These are phyloP conservation scores for Cynodonichthys magdalenae DNA, from an alignment of 2,797 vertebrate genomes.

Conservation along the genomic window DNA sequence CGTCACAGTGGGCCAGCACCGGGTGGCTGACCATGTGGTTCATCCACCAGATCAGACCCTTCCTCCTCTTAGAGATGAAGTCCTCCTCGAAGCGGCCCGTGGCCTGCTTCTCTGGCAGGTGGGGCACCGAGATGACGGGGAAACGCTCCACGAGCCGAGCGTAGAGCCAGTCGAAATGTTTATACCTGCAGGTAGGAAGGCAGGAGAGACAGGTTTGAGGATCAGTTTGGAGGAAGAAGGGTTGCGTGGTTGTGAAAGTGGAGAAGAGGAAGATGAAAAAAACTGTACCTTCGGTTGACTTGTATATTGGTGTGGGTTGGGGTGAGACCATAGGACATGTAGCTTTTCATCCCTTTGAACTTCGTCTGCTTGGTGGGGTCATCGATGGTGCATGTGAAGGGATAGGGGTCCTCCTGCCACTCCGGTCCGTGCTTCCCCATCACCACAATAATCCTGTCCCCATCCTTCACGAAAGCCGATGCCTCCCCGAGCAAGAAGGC, in stretches of 20 bases:
- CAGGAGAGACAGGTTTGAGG: neutral
- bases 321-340: constrained; percentile 95
- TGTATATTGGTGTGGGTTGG: constrained; percentile 89
- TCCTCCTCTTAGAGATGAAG: constrained; percentile 95
- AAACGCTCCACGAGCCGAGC: constrained; percentile 93
- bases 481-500: constrained; percentile 95
- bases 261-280: neutral
- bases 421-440: constrained; percentile 88
- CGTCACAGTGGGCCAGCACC: constrained; percentile 91
- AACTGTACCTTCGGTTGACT: constrained; percentile 91
- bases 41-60: constrained; percentile 98
- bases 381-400: constrained; percentile 92
- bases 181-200: constrained; percentile 79
- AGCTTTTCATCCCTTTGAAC: constrained; percentile 99
- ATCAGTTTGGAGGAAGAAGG: neutral
- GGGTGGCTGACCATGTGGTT: constrained; percentile 98
- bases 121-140: constrained; percentile 94
- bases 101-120: constrained; percentile 96
- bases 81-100: constrained; percentile 97
- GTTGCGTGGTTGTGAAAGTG: constrained; percentile 20
- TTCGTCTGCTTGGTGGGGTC: constrained; percentile 98
- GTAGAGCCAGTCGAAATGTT: constrained; percentile 97
- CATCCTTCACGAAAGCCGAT: constrained; percentile 88
- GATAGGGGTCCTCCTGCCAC: constrained; percentile 93
- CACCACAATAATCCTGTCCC: constrained; percentile 90